phyloP scores from a whole-genome alignment of 2,797 vertebrate species.

The Bucorvus abyssinicus region DNA sequence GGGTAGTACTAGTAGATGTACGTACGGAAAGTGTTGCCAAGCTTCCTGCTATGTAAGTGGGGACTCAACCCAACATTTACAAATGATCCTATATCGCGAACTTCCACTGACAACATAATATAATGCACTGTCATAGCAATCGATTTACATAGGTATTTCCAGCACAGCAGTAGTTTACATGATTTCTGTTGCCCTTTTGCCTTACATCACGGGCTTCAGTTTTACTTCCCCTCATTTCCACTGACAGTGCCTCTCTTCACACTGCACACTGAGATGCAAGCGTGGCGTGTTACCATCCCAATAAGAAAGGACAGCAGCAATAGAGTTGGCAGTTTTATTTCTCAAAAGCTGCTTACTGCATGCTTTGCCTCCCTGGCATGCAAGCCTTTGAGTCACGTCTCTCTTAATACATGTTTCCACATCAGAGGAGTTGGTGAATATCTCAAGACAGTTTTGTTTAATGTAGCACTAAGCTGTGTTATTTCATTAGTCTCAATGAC shows the following conservation, averaged over 20 bases:
- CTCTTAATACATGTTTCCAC: background rate
- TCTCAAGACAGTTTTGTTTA: constrained; percentile 35
- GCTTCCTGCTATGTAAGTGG: background rate
- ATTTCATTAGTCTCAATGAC: constrained; percentile 44
- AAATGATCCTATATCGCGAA: background rate
- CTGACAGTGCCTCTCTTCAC: background rate
- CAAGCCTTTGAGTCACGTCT: background rate
- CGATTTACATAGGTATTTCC: background rate
- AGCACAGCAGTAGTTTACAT: background rate
- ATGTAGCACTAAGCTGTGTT: constrained; percentile 5
- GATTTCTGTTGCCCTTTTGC: background rate
- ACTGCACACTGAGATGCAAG: fast-evolving
- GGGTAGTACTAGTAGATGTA: background rate
- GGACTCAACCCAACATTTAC: background rate
- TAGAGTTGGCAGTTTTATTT: background rate
- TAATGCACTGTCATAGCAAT: fast-evolving
- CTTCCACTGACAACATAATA: background rate
- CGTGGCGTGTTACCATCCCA: fast-evolving
- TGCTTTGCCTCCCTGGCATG: background rate
- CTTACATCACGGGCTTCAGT: background rate
- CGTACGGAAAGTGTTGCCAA: background rate
- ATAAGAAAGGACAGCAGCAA: background rate
- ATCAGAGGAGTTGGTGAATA: background rate
- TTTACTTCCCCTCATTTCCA: background rate
- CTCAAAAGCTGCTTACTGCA: constrained; percentile 16